Evolutionary conservation across 37 sponge, comb jelly and placozoan genomes (phyloP).

Genomic region (Geodia barretti): DNA sequence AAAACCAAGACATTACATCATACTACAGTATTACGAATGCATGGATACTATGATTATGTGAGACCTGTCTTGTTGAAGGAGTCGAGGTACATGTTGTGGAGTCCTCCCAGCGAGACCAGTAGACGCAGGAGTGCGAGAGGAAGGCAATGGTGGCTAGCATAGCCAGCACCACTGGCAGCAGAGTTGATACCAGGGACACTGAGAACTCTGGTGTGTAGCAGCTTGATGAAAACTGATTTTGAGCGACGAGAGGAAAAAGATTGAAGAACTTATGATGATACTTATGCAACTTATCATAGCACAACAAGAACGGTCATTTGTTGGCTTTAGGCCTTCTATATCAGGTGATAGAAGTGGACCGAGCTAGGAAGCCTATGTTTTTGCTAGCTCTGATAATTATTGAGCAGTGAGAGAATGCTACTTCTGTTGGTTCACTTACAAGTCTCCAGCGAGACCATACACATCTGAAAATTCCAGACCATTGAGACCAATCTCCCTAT

Average conservation of each 20-base stretch:
- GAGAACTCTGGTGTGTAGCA: slow-evolving; percentile 73
- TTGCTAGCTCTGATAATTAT: too few species aligned
- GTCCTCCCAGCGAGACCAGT: slow-evolving; percentile 78
- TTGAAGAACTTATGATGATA: too few species aligned
- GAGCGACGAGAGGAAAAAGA: background rate
- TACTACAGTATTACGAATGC: background rate
- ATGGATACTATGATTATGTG: too few species aligned
- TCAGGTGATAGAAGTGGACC: too few species aligned
- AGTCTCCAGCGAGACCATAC: slow-evolving; percentile 13
- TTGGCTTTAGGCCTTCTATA: too few species aligned
- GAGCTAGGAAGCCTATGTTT: too few species aligned
- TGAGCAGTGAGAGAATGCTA: too few species aligned
- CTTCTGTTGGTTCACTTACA: slow-evolving; percentile 10
- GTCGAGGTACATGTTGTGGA: slow-evolving; percentile 69
- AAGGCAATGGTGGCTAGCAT: slow-evolving; percentile 44
- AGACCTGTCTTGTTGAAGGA: slow-evolving; percentile 75
- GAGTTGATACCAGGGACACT: slow-evolving; percentile 51
- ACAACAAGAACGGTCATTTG: too few species aligned
- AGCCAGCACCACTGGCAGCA: slow-evolving; percentile 54
- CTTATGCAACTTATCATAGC: too few species aligned
- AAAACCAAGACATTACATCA: background rate
- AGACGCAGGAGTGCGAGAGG: slow-evolving; percentile 70
- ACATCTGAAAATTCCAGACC: background rate
- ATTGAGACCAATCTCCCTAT: slow-evolving; percentile 34
- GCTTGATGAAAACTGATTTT: slow-evolving; percentile 3